Conservation (phyloP, 1,140 invertebrate species). For the Reticulitermes speratus region DNA sequence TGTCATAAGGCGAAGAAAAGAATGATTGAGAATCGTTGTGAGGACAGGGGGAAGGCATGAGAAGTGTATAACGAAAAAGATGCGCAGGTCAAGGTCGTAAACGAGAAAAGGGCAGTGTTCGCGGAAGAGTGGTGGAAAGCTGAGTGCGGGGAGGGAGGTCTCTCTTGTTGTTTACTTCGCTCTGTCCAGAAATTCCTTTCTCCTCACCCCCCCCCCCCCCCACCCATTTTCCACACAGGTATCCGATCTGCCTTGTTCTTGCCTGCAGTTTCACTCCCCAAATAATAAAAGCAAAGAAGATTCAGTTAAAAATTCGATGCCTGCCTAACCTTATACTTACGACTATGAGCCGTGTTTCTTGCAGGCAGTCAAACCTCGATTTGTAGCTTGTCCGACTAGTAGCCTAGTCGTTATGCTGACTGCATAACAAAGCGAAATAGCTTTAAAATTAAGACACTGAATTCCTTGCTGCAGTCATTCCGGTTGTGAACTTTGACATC, state of each 20-base stretch:
- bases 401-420: too few species aligned
- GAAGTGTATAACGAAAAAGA: neutral
- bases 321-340: neutral
- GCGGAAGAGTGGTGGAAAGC: neutral
- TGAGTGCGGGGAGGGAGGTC: neutral
- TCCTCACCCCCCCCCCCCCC: neutral
- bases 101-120: neutral
- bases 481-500: too few species aligned
- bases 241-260: neutral
- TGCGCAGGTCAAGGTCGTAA: slow-evolving; percentile 1
- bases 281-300: neutral
- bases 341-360: too few species aligned
- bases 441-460: too few species aligned
- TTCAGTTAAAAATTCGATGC: neutral
- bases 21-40: neutral
- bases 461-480: too few species aligned
- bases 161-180: neutral
- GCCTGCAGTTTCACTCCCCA: neutral
- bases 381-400: too few species aligned
- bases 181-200: neutral
- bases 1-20: neutral
- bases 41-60: neutral
- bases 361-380: too few species aligned
- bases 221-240: too few species aligned
- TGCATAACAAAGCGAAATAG: too few species aligned